Percentiles rank a stretch among this genome's conserved stretches.
These are phyloP conservation scores for Sycophila texana DNA, from an alignment of 2,888 invertebrate species.

Conservation along the genomic window DNA sequence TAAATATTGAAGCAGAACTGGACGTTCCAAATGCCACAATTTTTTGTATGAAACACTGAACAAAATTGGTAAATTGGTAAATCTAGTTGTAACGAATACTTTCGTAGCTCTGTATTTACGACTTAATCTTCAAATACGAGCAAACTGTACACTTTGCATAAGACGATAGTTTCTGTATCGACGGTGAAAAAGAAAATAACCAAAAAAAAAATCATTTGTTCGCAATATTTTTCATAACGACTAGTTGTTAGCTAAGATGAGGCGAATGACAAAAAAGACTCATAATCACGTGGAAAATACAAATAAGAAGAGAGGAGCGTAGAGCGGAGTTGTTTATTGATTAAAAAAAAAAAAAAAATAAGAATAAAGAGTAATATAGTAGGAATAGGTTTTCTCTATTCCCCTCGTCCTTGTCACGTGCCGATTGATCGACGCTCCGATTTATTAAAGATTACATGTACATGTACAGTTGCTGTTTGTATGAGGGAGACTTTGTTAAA, in stretches of 20 bases:
- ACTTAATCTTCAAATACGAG: conserved; percentile 13
- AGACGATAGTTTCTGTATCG: not conserved
- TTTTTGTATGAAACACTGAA: conserved; percentile 12
- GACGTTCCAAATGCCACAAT: not conserved
- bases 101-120: conserved; percentile 23
- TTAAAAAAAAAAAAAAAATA: conserved; percentile 22
- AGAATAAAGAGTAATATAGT: conserved; percentile 37
- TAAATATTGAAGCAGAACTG: not conserved
- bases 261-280: not conserved
- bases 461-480: conserved; percentile 33
- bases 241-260: conserved; percentile 18
- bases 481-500: conserved; percentile 28
- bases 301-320: conserved; percentile 20
- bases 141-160: conserved; percentile 14
- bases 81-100: not conserved
- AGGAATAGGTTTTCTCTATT: conserved; percentile 54
- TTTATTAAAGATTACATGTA: conserved; percentile 18
- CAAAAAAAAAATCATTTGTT: conserved; percentile 5
- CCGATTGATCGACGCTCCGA: conserved; percentile 42
- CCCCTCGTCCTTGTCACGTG: conserved; percentile 45
- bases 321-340: conserved; percentile 40
- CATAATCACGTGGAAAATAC: conserved; percentile 28
- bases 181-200: not conserved
- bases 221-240: conserved; percentile 33
- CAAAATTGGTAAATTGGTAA: not conserved